A percentile compares a stretch with the other conserved stretches of the same genome.
These are phyloP conservation scores for Percina caprodes DNA, from an alignment of 2,113 vertebrate genomes.

Conservation along the genomic window DNA sequence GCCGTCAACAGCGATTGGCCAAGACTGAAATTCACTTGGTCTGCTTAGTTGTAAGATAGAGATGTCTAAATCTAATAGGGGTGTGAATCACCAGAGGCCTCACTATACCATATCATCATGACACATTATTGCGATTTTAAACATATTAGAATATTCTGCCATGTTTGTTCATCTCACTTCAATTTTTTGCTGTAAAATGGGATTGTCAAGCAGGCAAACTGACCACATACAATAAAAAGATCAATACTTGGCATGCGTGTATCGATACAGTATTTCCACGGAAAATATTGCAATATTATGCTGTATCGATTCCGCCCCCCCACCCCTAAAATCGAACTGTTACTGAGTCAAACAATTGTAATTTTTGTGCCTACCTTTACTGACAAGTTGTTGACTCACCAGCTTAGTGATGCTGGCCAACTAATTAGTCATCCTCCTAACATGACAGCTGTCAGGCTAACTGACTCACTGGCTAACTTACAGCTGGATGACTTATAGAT, in stretches of 20 bases:
- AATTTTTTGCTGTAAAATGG: too few species aligned
- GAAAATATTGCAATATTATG: too few species aligned
- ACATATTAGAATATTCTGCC: too few species aligned
- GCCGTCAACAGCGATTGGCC: not conserved
- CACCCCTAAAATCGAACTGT: not conserved
- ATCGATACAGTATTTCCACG: too few species aligned
- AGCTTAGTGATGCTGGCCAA: conserved; percentile 34
- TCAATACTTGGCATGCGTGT: too few species aligned
- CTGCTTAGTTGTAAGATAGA: not conserved
- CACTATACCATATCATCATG: too few species aligned
- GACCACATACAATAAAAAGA: too few species aligned
- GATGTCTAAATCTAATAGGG: not conserved
- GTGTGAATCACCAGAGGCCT: too few species aligned
- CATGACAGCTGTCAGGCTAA: conserved; percentile 46
- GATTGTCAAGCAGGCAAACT: too few species aligned
- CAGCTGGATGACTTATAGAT: conserved; percentile 38
- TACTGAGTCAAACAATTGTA: conserved; percentile 18
- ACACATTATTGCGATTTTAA: too few species aligned
- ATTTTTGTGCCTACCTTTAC: not conserved
- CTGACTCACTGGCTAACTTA: conserved; percentile 25
- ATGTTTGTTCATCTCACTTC: too few species aligned
- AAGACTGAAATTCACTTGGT: not conserved
- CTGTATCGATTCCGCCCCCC: too few species aligned
- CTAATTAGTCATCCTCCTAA: conserved; percentile 26
- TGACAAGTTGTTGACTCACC: conserved; percentile 24